These are phyloP conservation scores for Danionella dracula DNA, from an alignment of 2,797 vertebrate genomes.

Conservation along the genomic window DNA sequence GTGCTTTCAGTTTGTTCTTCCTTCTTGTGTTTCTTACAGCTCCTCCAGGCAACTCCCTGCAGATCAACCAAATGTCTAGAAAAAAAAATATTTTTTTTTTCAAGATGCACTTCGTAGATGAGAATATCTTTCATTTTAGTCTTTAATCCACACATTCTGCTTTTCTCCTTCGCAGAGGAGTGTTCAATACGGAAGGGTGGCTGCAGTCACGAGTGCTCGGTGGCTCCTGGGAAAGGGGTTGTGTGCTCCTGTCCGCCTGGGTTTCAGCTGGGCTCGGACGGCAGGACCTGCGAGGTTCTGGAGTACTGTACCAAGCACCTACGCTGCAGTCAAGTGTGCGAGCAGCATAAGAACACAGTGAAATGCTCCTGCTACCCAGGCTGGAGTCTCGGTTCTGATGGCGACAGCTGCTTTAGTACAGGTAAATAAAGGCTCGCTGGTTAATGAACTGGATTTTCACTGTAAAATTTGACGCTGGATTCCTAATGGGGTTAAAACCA, in stretches of 20 bases:
- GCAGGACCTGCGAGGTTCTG: slow-evolving; percentile 73
- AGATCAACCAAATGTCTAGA: not conserved
- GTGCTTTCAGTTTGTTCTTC: not conserved
- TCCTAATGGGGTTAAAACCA: not conserved
- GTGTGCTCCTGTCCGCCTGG: slow-evolving; percentile 76
- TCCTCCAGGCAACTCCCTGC: not conserved
- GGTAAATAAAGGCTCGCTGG: slow-evolving; percentile 52
- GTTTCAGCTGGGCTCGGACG: slow-evolving; percentile 67
- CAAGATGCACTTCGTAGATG: too few species aligned
- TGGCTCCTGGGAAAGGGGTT: slow-evolving; percentile 76
- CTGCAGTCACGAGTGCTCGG: slow-evolving; percentile 78
- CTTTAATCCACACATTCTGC: not conserved
- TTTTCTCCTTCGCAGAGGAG: slow-evolving; percentile 59
- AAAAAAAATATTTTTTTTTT: too few species aligned
- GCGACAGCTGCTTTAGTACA: slow-evolving; percentile 72
- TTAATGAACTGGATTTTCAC: not conserved
- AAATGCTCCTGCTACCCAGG: slow-evolving; percentile 85
- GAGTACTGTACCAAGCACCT: slow-evolving; percentile 76
- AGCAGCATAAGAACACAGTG: slow-evolving; percentile 76
- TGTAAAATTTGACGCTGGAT: not conserved
- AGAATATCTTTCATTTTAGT: not conserved
- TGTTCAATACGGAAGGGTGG: slow-evolving; percentile 77
- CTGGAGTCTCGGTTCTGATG: slow-evolving; percentile 75
- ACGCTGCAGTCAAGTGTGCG: slow-evolving; percentile 80
- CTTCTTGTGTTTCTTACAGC: not conserved